Evolutionary conservation across 1,140 invertebrate genomes (phyloP).

Genomic region (Trachelipus rathkii): DNA sequence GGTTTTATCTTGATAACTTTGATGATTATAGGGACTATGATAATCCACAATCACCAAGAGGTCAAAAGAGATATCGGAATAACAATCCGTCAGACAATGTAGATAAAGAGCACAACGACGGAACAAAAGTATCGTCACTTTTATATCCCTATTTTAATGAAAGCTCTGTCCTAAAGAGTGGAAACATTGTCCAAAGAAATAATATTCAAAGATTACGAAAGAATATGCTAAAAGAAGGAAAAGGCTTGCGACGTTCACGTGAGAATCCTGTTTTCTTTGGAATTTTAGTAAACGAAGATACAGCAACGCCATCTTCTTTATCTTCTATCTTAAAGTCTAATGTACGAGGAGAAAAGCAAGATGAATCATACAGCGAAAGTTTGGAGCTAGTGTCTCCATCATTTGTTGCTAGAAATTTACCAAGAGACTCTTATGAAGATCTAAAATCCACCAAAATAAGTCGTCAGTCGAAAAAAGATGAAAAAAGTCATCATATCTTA

Average conservation of each 20-base stretch:
- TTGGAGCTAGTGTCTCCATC: neutral
- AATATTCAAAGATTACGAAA: neutral
- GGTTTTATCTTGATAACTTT: too few relatives aligned
- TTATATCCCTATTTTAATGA: constrained; percentile 3
- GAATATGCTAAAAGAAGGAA: neutral
- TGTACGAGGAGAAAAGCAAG: neutral
- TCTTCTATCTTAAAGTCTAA: neutral
- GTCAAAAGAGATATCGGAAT: too few relatives aligned
- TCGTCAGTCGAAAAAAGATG: neutral
- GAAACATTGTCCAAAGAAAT: constrained; percentile 4
- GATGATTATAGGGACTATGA: too few relatives aligned
- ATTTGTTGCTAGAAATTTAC: neutral
- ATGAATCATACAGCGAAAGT: neutral
- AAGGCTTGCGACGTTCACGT: neutral
- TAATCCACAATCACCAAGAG: too few relatives aligned
- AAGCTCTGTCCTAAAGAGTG: neutral
- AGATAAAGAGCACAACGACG: neutral
- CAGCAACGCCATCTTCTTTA: neutral
- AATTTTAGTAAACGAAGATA: neutral
- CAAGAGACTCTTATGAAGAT: neutral
- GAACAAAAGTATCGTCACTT: neutral
- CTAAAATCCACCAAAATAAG: neutral
- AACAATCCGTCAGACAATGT: neutral
- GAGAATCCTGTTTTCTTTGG: neutral
- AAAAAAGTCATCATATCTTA: neutral